A percentile compares a stretch with the other conserved stretches of the same genome.
Conservation (phyloP, 2,113 vertebrate species). For the Syngnathus floridae region DNA sequence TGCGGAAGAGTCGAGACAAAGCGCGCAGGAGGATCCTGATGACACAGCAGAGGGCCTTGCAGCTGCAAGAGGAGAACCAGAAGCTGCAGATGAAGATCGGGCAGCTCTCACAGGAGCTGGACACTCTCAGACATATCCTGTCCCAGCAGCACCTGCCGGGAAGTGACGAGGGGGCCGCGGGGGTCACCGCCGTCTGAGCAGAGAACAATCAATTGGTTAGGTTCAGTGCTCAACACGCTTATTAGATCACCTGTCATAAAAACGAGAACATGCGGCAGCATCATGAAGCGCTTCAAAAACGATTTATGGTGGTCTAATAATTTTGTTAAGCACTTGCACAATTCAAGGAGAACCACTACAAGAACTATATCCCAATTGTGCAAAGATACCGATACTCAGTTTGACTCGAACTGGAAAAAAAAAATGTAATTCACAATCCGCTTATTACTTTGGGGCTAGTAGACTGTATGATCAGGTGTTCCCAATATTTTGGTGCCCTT, state of each 20-base stretch:
- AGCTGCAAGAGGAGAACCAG: conserved; percentile 84
- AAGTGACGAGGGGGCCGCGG: conserved; percentile 32
- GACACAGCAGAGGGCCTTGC: conserved; percentile 82
- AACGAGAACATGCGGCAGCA: too few relatives aligned
- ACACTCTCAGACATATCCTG: conserved; percentile 81
- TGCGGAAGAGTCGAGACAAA: conserved; percentile 88
- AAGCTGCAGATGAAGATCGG: conserved; percentile 78
- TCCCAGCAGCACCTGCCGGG: conserved; percentile 75
- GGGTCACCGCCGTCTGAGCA: conserved; percentile 36
- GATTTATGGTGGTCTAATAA: neutral
- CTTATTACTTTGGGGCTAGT: neutral
- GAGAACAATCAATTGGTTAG: neutral
- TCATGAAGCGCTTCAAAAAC: too few relatives aligned
- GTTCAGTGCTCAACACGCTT: neutral
- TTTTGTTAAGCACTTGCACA: neutral
- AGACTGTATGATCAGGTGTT: neutral
- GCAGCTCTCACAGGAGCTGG: conserved; percentile 82
- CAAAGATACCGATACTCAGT: neutral
- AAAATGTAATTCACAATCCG: neutral
- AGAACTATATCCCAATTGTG: neutral
- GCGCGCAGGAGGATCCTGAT: conserved; percentile 80
- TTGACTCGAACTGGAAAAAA: neutral
- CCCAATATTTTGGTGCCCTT: neutral
- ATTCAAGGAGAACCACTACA: neutral
- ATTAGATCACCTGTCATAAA: neutral